Evolutionary conservation across 2,888 invertebrate genomes (phyloP), one percentile per base, ranked within the genome.

Genomic region (Nowickia ferox): DNA sequence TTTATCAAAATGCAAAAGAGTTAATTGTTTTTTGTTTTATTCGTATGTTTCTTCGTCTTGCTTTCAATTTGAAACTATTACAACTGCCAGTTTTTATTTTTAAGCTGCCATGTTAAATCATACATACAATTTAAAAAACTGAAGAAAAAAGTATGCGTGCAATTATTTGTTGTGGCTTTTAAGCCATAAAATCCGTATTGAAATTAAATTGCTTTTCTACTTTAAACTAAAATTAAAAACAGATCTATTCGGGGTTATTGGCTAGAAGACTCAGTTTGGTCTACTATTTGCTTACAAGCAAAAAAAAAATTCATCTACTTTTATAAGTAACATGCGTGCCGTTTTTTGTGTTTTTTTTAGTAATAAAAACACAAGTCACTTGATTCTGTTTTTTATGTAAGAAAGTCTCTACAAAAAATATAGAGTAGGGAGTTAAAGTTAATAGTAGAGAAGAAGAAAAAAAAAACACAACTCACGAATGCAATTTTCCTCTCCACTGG

Each of bases 401-500:
- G 9, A 59, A 65, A 74, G 57, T 19, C n/a, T 65, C n/a, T 48
- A 53, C 17, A 68, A 42, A 51, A n/a, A 74, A 76, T 61, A 13
- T 61, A 68, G 66, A 72, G 72, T 66, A 74, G 72, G 51, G 65
- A 83, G 83, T 77, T 77, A 42, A 46, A 77, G n/a, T 57, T 46
- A 42, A 63, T 75, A 53, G 30, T 22, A 72, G 59, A 59, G 10
- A 15, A 30, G 53, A 55, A 17, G 71, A 40, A 48, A 55, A n/a
- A 53, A 59, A 61, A 44, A 59, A 66, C 57, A 59, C 55, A 76
- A 63, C 74, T 83, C 86, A 86, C 83, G 86, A 86, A 83, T 83
- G 83, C 66, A 86, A 86, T 86, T 83, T 83, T 86, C 83, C 76
- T 86, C 86, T 86, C 86, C 79, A 83, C 86, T 86, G 86, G 86